Conservation (phyloP, 1,140 invertebrate genomes). For the Matsumurasca onukii region DNA sequence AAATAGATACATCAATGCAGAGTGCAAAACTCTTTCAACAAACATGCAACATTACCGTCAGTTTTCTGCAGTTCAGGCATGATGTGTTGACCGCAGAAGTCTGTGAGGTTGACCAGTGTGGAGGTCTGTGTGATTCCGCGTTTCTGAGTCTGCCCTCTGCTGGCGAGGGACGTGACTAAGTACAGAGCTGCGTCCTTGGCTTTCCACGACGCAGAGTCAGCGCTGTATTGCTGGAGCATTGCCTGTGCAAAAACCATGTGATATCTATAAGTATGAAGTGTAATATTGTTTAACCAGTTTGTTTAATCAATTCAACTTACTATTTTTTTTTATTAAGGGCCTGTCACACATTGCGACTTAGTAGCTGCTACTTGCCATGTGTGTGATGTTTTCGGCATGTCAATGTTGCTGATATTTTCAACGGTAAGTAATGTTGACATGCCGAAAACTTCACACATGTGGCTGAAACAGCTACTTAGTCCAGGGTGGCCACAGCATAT, state of each 20-base stretch:
- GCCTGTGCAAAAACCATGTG: slow-evolving; percentile 57
- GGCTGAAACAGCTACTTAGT: too few species aligned
- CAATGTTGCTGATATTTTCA: too few species aligned
- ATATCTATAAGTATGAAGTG: neutral
- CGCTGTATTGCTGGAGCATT: slow-evolving; percentile 75
- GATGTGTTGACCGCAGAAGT: slow-evolving; percentile 86
- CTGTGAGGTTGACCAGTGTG: slow-evolving; percentile 81
- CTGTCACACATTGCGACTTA: too few species aligned
- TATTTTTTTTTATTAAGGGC: neutral
- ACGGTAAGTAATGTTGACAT: too few species aligned
- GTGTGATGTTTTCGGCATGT: too few species aligned
- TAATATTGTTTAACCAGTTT: too few species aligned
- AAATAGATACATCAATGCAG: too few species aligned
- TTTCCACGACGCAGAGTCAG: slow-evolving; percentile 79
- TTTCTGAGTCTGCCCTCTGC: slow-evolving; percentile 86
- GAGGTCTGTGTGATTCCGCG: slow-evolving; percentile 91
- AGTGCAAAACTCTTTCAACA: too few species aligned
- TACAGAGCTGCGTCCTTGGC: slow-evolving; percentile 96
- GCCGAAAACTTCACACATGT: too few species aligned
- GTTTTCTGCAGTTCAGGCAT: slow-evolving; percentile 77
- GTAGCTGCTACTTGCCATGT: too few species aligned
- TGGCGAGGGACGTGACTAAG: slow-evolving; percentile 91
- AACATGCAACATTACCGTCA: slow-evolving; percentile 66
- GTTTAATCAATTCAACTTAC: neutral
- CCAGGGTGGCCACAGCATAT: too few species aligned